Conservation (phyloP, 2,888 invertebrate species). For the Sturmia bella region DNA sequence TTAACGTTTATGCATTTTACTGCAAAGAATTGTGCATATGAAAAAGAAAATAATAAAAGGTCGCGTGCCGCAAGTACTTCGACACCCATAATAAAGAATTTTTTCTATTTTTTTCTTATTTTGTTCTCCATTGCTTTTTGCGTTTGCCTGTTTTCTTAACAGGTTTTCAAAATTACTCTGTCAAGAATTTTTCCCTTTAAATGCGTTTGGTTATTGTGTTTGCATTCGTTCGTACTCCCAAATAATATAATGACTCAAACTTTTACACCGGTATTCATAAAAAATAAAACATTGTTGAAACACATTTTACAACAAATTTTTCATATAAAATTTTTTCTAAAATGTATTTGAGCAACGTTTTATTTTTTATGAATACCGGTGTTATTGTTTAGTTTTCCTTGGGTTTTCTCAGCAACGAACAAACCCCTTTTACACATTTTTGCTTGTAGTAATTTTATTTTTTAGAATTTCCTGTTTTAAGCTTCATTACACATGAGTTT, state of each 20-base stretch:
- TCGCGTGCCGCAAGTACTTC: conserved; percentile 82
- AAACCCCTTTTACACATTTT: conserved; percentile 53
- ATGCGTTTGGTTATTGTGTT: conserved; percentile 29
- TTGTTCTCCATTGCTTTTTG: conserved; percentile 30
- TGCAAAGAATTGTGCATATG: not conserved
- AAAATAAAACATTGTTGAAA: no score
- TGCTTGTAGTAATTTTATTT: conserved; percentile 32
- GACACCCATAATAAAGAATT: conserved; percentile 80
- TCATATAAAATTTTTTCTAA: no score
- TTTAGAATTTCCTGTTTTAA: conserved; percentile 59
- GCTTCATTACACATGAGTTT: conserved; percentile 63
- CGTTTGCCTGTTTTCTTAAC: conserved; percentile 30
- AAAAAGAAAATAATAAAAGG: conserved; percentile 70
- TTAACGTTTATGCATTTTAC: conserved; percentile 42
- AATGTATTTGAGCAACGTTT: no score
- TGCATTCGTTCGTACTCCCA: conserved; percentile 1
- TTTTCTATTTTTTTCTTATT: conserved; percentile 58
- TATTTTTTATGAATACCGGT: no score
- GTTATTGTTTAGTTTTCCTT: conserved; percentile 53
- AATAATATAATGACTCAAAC: no score
- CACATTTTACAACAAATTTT: no score
- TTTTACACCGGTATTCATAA: no score
- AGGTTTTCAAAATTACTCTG: conserved; percentile 35
- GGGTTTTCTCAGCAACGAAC: conserved; percentile 3
- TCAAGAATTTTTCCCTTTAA: conserved; percentile 39